phyloP scores from a whole-genome alignment of 2,888 invertebrate species.

The Nephrotoma appendiculata region DNA sequence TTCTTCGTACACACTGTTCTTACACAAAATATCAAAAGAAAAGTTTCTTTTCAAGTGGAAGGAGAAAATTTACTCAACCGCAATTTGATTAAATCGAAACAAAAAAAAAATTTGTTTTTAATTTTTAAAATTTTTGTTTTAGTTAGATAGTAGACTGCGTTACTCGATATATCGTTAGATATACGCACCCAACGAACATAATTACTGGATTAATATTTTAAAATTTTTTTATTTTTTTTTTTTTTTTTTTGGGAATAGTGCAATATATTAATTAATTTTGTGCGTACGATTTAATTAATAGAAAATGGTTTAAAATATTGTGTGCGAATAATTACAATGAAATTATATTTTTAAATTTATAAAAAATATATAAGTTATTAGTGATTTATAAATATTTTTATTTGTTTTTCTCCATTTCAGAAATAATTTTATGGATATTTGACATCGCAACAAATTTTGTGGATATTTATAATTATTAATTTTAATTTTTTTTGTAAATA shows the following conservation, averaged over 20 bases:
- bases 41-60: not conserved
- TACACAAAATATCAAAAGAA: not conserved
- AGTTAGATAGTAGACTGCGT: not conserved
- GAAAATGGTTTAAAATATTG: not conserved
- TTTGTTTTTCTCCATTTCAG: not conserved
- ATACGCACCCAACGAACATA: not conserved
- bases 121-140: not conserved
- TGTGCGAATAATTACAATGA: not conserved
- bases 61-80: constrained; percentile 1
- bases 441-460: not conserved
- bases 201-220: not conserved
- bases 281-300: not conserved
- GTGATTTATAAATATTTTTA: not conserved
- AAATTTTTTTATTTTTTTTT: not conserved
- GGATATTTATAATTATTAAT: not conserved
- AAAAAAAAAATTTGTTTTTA: not conserved
- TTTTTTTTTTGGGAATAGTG: not conserved
- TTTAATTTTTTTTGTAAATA: not conserved
- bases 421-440: not conserved
- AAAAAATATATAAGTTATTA: not conserved
- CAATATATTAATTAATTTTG: not conserved
- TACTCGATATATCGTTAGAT: not conserved
- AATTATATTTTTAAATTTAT: not conserved
- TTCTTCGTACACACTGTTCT: not conserved
- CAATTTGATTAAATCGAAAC: not conserved